Conservation (phyloP, 1,140 invertebrate genomes). For the Anastrepha obliqua region DNA sequence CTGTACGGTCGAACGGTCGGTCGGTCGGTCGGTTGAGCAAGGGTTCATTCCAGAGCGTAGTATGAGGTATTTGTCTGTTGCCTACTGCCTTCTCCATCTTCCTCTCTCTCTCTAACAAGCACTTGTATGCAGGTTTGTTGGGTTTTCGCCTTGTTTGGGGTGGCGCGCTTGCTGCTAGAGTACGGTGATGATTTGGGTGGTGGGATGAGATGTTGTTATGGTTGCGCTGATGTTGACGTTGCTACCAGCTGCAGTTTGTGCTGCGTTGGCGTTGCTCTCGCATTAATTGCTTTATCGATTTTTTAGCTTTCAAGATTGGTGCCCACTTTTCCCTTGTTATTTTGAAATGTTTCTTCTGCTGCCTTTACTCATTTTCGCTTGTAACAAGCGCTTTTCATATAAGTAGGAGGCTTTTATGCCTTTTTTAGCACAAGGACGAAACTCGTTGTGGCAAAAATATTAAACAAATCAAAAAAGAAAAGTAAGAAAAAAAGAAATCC, state of each 20-base stretch:
- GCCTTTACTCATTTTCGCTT: background rate
- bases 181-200: background rate
- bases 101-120: background rate
- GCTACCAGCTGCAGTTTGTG: background rate
- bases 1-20: background rate
- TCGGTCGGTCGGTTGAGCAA: background rate
- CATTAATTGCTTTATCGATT: slow-evolving; percentile 52
- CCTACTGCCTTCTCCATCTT: background rate
- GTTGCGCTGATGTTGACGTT: background rate
- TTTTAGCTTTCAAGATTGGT: slow-evolving; percentile 38
- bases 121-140: background rate
- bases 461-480: background rate
- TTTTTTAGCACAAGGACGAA: slow-evolving; percentile 52
- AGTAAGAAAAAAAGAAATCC: background rate
- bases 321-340: slow-evolving; percentile 23
- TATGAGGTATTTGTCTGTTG: background rate
- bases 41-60: background rate
- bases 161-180: background rate
- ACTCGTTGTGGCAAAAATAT: background rate
- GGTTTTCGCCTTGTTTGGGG: background rate
- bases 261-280: slow-evolving; percentile 12
- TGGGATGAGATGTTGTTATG: background rate
- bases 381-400: slow-evolving; percentile 21
- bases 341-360: slow-evolving; percentile 21
- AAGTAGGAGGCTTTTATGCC: slow-evolving; percentile 29